A percentile compares a stretch with the other conserved stretches of the same genome.
These are phyloP conservation scores for Danio choprae DNA, from an alignment of 2,797 vertebrate genomes.

Conservation along the genomic window DNA sequence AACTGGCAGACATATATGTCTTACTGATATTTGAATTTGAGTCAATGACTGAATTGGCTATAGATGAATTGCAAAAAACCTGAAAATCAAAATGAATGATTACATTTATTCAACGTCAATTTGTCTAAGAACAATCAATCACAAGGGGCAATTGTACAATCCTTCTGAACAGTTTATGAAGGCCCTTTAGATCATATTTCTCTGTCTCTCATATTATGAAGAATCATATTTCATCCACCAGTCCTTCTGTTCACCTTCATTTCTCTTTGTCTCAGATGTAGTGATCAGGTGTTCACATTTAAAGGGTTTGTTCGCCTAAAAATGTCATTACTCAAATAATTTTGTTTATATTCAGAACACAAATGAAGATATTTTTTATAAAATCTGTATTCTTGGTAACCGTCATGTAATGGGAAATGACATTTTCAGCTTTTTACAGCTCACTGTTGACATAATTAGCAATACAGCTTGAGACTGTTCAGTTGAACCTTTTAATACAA, in stretches of 20 bases:
- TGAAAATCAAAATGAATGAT: not conserved
- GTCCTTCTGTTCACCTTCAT: constrained; percentile 32
- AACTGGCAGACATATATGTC: not conserved
- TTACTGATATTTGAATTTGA: not conserved
- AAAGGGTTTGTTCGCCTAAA: not conserved
- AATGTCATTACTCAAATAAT: too few species aligned
- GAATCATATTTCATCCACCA: constrained; percentile 11
- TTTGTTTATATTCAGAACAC: too few species aligned
- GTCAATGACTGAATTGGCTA: too few species aligned
- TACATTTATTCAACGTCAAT: not conserved
- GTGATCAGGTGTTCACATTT: not conserved
- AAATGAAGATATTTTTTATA: too few species aligned
- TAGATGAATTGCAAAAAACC: not conserved
- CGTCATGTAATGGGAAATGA: not conserved
- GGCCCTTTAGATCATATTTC: constrained; percentile 32
- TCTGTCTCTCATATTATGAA: constrained; percentile 15
- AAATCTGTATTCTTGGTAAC: not conserved
- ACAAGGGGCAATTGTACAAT: not conserved
- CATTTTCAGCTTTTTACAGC: constrained; percentile 21
- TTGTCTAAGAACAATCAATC: not conserved
- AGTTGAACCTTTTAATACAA: too few species aligned
- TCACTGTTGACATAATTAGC: constrained; percentile 16
- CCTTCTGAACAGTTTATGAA: constrained; percentile 1
- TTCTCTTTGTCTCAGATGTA: not conserved
- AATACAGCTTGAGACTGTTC: not conserved